Evolutionary conservation across 2,113 vertebrate genomes (phyloP).

Genomic region (Ptilonorhynchus violaceus): DNA sequence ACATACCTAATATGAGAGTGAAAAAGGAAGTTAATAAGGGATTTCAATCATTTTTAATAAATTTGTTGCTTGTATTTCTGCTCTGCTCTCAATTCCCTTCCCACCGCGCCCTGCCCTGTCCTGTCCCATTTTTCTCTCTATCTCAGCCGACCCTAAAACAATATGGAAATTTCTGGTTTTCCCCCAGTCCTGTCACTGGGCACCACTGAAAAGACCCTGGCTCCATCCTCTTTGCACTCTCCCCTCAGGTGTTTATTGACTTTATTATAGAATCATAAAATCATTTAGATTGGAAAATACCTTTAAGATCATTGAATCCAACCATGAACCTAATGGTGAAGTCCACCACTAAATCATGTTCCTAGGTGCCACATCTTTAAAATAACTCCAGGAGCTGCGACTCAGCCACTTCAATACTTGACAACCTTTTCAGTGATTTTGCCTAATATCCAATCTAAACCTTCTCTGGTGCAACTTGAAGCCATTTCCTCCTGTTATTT

Average conservation of each 20-base stretch:
- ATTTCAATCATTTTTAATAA: rapidly evolving
- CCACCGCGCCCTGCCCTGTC: rapidly evolving
- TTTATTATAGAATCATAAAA: not conserved
- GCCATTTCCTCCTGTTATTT: not conserved
- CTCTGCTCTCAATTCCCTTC: not conserved
- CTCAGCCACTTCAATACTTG: not conserved
- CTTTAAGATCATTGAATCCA: not conserved
- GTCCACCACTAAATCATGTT: not conserved
- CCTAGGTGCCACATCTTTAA: not conserved
- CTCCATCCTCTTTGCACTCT: not conserved
- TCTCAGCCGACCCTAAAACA: not conserved
- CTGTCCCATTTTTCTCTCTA: not conserved
- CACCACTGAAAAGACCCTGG: not conserved
- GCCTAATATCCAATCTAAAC: not conserved
- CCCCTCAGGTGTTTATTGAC: not conserved
- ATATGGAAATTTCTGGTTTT: not conserved
- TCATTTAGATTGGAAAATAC: not conserved
- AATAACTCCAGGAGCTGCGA: not conserved
- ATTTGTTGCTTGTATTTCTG: not conserved
- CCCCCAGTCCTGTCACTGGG: not conserved
- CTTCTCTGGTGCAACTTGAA: not conserved
- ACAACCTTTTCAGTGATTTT: not conserved
- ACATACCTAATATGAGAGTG: not conserved
- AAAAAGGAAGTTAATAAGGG: not conserved
- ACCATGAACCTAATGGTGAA: not conserved